Evolutionary conservation across 2,888 invertebrate genomes (phyloP).

Genomic region (Trilocha varians): DNA sequence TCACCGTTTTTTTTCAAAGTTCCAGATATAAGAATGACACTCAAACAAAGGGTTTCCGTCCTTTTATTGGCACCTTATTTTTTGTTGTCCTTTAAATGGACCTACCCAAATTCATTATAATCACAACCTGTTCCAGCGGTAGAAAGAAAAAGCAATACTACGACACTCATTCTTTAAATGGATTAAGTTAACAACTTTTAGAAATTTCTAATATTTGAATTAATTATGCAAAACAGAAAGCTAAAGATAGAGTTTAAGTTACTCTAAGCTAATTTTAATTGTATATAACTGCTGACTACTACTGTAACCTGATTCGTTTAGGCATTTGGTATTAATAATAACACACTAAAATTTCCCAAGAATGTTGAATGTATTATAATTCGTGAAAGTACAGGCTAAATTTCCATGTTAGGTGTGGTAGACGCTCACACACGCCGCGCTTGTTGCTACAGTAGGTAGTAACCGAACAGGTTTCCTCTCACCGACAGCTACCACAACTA

Average conservation of each 20-base stretch:
- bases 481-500: slow-evolving; percentile 37
- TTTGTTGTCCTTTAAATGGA: slow-evolving; percentile 60
- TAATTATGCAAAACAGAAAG: background rate
- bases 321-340: no score
- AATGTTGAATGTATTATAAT: background rate
- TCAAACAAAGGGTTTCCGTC: slow-evolving; percentile 72
- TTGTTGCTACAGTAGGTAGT: slow-evolving; percentile 11
- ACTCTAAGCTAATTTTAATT: no score
- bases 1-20: slow-evolving; percentile 54
- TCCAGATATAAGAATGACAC: slow-evolving; percentile 66
- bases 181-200: background rate
- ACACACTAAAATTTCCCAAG: background rate
- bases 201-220: no score
- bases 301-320: no score
- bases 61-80: slow-evolving; percentile 73
- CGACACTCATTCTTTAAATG: background rate
- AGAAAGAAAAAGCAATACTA: background rate
- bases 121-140: slow-evolving; percentile 56
- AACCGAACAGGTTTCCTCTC: slow-evolving; percentile 66
- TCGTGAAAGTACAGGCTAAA: slow-evolving; percentile 13
- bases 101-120: slow-evolving; percentile 56
- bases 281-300: no score
- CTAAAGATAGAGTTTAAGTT: no score
- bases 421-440: slow-evolving; percentile 41
- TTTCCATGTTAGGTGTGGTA: slow-evolving; percentile 28